These are phyloP conservation scores for Pristionchus arcanus DNA, from an alignment of 2,888 invertebrate species.

Conservation along the genomic window DNA sequence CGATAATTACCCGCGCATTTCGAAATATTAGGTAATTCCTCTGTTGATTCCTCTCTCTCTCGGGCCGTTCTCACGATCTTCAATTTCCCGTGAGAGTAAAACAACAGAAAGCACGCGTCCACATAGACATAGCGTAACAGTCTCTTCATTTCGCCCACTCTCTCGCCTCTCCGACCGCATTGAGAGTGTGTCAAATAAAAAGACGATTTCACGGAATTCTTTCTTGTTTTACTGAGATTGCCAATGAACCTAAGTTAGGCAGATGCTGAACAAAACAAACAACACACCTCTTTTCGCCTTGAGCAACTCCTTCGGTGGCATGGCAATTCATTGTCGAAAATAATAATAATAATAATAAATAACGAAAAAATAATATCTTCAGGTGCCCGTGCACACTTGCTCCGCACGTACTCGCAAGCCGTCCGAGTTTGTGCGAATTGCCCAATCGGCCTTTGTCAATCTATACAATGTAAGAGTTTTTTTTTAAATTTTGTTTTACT, in stretches of 20 bases:
- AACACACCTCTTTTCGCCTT: background rate
- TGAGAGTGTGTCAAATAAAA: too few species aligned
- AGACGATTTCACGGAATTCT: too few species aligned
- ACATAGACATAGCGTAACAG: too few species aligned
- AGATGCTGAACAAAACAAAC: too few species aligned
- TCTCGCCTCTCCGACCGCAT: too few species aligned
- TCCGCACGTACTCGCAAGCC: conserved; percentile 71
- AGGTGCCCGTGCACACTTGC: conserved; percentile 68
- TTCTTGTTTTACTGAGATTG: too few species aligned
- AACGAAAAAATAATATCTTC: background rate
- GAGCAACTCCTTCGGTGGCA: too few species aligned
- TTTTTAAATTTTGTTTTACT: too few species aligned
- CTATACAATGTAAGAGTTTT: conserved; percentile 76
- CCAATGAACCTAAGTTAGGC: too few species aligned
- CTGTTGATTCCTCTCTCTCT: background rate
- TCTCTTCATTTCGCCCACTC: too few species aligned
- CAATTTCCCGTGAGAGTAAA: background rate
- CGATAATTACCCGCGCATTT: background rate
- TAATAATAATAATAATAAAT: background rate
- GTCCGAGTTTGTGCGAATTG: conserved; percentile 74
- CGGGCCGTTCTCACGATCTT: background rate
- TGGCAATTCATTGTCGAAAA: background rate
- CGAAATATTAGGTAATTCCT: background rate
- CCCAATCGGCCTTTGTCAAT: conserved; percentile 73
- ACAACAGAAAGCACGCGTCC: too few species aligned